These are phyloP conservation scores for Eilema caniola DNA, from an alignment of 2,888 invertebrate species.

Conservation along the genomic window DNA sequence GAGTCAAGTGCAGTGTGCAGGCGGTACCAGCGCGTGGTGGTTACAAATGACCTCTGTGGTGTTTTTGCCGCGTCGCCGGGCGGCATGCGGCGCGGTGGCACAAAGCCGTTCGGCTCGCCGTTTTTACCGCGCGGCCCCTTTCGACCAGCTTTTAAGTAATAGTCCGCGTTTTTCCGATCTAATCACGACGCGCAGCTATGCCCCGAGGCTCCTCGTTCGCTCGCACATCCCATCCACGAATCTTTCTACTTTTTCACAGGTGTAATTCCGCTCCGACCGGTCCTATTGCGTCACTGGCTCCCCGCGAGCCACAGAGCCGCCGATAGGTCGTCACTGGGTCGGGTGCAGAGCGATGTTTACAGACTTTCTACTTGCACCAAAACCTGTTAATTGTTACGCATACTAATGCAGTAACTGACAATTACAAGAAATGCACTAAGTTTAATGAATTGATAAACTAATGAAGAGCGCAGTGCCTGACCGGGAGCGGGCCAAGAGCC, in stretches of 20 bases:
- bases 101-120: conserved; percentile 54
- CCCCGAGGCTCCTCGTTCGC: conserved; percentile 39
- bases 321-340: conserved; percentile 22
- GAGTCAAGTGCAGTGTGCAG: too few relatives aligned
- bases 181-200: conserved; percentile 67
- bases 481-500: conserved; percentile 29
- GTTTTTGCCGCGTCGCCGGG: background rate
- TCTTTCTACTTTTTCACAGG: conserved; percentile 63
- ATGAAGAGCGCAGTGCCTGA: conserved; percentile 52
- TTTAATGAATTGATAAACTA: conserved; percentile 35
- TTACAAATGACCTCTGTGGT: too few relatives aligned
- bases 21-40: too few relatives aligned
- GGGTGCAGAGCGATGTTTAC: background rate
- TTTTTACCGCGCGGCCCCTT: conserved; percentile 73
- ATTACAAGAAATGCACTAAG: conserved; percentile 13
- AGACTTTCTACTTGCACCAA: background rate
- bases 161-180: conserved; percentile 68
- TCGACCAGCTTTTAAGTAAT: conserved; percentile 73
- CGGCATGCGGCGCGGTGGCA: conserved; percentile 24
- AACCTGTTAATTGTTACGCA: background rate
- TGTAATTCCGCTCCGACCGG: conserved; percentile 50
- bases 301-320: background rate
- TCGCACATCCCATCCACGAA: conserved; percentile 55
- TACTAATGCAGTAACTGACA: background rate
- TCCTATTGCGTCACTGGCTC: conserved; percentile 45